phyloP scores from a whole-genome alignment of 2,888 invertebrate species.

The Latheticus oryzae region DNA sequence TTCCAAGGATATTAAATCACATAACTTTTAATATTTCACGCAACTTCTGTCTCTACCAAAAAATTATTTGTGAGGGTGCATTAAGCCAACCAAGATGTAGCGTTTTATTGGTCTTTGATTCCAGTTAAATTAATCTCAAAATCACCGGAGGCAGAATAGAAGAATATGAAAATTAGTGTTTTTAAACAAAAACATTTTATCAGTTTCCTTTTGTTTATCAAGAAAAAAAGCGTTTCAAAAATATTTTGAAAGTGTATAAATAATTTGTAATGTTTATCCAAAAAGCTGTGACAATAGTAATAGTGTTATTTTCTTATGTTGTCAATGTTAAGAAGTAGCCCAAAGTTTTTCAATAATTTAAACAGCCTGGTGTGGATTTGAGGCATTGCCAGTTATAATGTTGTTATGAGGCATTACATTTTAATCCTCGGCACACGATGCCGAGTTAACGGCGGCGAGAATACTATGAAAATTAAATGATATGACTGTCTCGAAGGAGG shows the following conservation, averaged over 20 bases:
- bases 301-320: too few species aligned
- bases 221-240: too few species aligned
- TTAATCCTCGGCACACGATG: constrained; percentile 58
- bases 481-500: constrained; percentile 63
- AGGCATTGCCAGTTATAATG: constrained; percentile 57
- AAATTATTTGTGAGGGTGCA: constrained; percentile 29
- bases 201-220: too few species aligned
- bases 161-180: too few species aligned
- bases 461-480: constrained; percentile 66
- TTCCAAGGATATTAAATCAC: constrained; percentile 54
- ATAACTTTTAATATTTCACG: constrained; percentile 55
- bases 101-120: too few species aligned
- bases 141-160: constrained; percentile 31
- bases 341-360: constrained; percentile 56
- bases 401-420: constrained; percentile 63
- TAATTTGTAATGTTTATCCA: too few species aligned
- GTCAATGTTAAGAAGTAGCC: too few species aligned
- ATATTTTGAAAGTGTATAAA: too few species aligned
- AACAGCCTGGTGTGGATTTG: constrained; percentile 56
- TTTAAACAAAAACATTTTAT: too few species aligned
- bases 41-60: constrained; percentile 52
- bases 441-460: constrained; percentile 55
- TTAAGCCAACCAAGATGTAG: constrained; percentile 6
- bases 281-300: too few species aligned
- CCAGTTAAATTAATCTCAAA: constrained; percentile 17